A percentile compares a stretch with the other conserved stretches of the same genome.
Conservation (phyloP, 2,113 vertebrate genomes). For the Rhinoderma darwinii region DNA sequence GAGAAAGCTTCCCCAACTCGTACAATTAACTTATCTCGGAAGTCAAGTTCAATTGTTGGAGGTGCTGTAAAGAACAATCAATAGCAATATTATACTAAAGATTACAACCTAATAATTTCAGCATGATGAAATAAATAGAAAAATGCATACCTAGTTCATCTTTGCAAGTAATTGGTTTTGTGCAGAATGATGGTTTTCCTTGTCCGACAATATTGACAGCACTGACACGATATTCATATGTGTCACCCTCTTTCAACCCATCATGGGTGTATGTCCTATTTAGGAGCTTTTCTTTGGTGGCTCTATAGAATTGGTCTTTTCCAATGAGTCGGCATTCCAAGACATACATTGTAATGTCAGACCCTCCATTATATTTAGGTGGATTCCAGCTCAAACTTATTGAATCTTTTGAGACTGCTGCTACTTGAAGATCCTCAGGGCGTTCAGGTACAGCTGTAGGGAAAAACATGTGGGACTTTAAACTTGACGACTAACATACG, state of each 20-base stretch:
- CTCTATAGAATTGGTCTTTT: conserved; percentile 89
- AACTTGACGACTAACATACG: conserved; percentile 48
- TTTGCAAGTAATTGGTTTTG: conserved; percentile 95
- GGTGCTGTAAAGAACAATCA: conserved; percentile 77
- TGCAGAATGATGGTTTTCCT: conserved; percentile 94
- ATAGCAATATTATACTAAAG: conserved; percentile 56
- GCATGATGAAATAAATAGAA: conserved; percentile 27
- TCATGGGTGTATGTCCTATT: conserved; percentile 87
- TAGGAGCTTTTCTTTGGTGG: conserved; percentile 90
- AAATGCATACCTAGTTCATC: conserved; percentile 88
- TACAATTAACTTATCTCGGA: conserved; percentile 90
- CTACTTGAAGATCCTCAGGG: conserved; percentile 92
- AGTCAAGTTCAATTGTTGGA: conserved; percentile 92
- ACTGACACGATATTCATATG: conserved; percentile 91
- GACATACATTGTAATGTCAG: conserved; percentile 92
- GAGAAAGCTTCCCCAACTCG: conserved; percentile 92
- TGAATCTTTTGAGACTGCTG: conserved; percentile 86
- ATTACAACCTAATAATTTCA: conserved; percentile 49
- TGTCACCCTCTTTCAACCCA: conserved; percentile 91
- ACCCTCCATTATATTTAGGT: conserved; percentile 91
- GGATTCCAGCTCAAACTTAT: conserved; percentile 92
- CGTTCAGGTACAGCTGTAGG: conserved; percentile 89
- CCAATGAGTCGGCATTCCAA: conserved; percentile 93
- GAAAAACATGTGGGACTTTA: conserved; percentile 34
- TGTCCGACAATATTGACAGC: conserved; percentile 94